Base-by-base conservation (phyloP, 2,797 vertebrate species). In the Sarcophilus harrisii region DNA sequence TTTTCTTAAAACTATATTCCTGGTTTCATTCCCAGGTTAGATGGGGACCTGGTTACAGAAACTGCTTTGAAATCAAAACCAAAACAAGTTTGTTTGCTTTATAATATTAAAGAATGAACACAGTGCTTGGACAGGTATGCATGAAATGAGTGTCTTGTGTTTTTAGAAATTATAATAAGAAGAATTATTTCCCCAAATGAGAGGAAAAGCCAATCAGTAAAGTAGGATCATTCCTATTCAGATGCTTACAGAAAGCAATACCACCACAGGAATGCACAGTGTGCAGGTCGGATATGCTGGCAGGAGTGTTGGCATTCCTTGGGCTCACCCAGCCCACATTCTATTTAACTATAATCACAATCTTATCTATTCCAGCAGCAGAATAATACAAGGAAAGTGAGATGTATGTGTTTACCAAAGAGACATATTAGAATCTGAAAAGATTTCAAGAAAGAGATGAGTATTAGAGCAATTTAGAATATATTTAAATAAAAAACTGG, bases 381-480 rank as follows among this genome's bases (percentile, higher is more conserved):
- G 38, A 87, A 49, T 11, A 87, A 87, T 5, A 27, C 8, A 21
- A 45, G 10, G 38, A 87, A 27, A 38, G n/a, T 73, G 4, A 87
- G 21, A 8, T 38, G 45, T 38, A 87, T 49, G 97, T 97, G 87
- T 38, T 96, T 93, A 96, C 96, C 94, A 97, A 97, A 95, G 52
- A 95, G 91, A 9, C 96, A 92, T 28, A 95, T 89, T 97, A 90
- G 66, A 93, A 95, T 62, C 96, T 95, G 73, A 93, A 96, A 96
- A 90, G 87, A 96, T 73, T 57, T 0, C 30, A 62, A 93, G 62
- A 96, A 58, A 92, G 95, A 54, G 57, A 95, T 97, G 87, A 93
- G 28, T 90, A 94, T 60, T 52, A 93, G 8, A 58, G 90, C 92
- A 96, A 96, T n/a, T 93, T 38, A 97, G 58, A 96, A 38, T 30